Evolutionary conservation across 2,888 invertebrate genomes (phyloP).

Genomic region (Tetragonula carbonaria): DNA sequence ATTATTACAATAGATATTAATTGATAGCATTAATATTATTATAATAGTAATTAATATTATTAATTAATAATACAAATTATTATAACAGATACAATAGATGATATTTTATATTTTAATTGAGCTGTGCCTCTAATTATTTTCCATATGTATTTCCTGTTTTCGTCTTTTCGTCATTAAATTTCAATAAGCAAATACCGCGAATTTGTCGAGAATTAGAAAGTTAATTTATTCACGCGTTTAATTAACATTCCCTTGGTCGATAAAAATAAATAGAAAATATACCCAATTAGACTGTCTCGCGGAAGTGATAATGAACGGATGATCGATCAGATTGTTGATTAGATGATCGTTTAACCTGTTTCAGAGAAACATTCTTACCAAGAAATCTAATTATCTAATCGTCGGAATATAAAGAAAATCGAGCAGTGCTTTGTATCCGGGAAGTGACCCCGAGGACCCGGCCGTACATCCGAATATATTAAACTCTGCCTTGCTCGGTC

Average conservation of each 20-base stretch:
- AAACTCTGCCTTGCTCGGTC: slow-evolving; percentile 24
- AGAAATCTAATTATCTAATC: slow-evolving; percentile 18
- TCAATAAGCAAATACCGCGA: too few relatives aligned
- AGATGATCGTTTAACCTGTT: slow-evolving; percentile 10
- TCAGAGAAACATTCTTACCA: slow-evolving; percentile 27
- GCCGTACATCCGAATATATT: slow-evolving; percentile 48
- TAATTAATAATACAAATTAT: too few relatives aligned
- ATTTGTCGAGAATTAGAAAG: neutral
- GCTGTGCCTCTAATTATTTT: neutral
- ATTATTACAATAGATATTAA: too few relatives aligned
- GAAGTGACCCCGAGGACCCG: slow-evolving; percentile 77
- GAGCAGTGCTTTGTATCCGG: slow-evolving; percentile 70
- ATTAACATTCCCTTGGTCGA: too few relatives aligned
- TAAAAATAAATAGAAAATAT: too few relatives aligned
- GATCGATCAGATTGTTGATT: neutral
- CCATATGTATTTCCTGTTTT: neutral
- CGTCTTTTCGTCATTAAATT: neutral
- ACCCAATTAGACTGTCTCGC: too few relatives aligned
- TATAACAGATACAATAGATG: neutral
- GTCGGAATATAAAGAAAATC: slow-evolving; percentile 62
- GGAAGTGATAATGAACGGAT: neutral
- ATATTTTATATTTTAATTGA: too few relatives aligned
- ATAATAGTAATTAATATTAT: too few relatives aligned
- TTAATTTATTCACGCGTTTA: neutral
- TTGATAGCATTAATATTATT: too few relatives aligned